Conservation (phyloP, 53 echinoderm and acorn worm genomes). For the Paracentrotus lividus region DNA sequence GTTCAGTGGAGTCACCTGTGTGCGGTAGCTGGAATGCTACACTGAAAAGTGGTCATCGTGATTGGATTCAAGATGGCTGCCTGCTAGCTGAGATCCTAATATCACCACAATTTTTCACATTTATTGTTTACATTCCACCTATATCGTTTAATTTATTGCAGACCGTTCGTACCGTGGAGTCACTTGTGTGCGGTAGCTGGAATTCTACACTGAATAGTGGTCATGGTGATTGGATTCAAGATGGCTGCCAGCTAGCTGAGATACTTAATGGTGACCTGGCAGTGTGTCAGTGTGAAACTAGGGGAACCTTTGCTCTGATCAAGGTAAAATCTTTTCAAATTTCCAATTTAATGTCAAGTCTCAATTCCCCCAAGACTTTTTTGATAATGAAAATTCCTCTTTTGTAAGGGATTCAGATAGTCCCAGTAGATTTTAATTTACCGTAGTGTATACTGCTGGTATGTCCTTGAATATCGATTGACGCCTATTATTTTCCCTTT, state of each 20-base stretch:
- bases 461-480: too few species aligned
- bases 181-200: conserved; percentile 41
- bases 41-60: conserved; percentile 30
- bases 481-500: too few species aligned
- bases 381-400: too few species aligned
- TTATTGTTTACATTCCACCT: too few species aligned
- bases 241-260: conserved; percentile 60
- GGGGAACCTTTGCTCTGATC: conserved; percentile 36
- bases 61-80: conserved; percentile 60
- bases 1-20: not conserved
- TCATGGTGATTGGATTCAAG: conserved; percentile 46
- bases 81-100: conserved; percentile 17
- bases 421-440: too few species aligned
- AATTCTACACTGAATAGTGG: conserved; percentile 19
- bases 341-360: not conserved
- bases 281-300: conserved; percentile 51
- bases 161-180: not conserved
- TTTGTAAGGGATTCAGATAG: too few species aligned
- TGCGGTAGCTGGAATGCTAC: conserved; percentile 52
- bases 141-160: not conserved
- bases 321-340: conserved; percentile 11
- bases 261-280: not conserved
- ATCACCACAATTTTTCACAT: too few species aligned
- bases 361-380: too few species aligned
- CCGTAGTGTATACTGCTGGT: too few species aligned